These are phyloP conservation scores for Phrynosoma platyrhinos DNA, from an alignment of 2,113 vertebrate species.

Conservation along the genomic window DNA sequence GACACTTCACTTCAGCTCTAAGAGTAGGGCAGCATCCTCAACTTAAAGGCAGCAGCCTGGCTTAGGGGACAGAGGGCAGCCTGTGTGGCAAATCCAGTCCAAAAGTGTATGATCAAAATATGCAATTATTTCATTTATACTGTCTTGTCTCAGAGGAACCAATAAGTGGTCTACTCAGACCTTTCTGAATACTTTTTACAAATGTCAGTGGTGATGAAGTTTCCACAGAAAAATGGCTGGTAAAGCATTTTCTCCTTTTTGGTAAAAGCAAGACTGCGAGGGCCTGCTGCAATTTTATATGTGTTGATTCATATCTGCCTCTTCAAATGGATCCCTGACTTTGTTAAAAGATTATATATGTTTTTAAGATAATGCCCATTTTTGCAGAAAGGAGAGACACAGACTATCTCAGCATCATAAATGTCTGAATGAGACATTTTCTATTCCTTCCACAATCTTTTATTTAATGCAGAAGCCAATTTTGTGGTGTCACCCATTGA, in stretches of 20 bases:
- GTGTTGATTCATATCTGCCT: slow-evolving; percentile 36
- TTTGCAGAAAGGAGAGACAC: slow-evolving; percentile 10
- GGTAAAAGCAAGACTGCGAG: not conserved
- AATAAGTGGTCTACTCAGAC: slow-evolving; percentile 54
- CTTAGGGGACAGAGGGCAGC: too few relatives aligned
- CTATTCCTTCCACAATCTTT: not conserved
- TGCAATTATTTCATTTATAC: slow-evolving; percentile 48
- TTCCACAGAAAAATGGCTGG: slow-evolving; percentile 42
- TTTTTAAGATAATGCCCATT: slow-evolving; percentile 42
- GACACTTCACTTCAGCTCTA: too few relatives aligned
- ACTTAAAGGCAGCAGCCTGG: too few relatives aligned
- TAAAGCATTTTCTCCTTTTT: not conserved
- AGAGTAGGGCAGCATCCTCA: too few relatives aligned
- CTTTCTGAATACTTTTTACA: slow-evolving; percentile 25
- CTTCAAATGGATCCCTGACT: not conserved
- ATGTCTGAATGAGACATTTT: slow-evolving; percentile 24
- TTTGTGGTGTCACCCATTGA: slow-evolving; percentile 4
- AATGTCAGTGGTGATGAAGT: slow-evolving; percentile 40
- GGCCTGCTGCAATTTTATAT: slow-evolving; percentile 17
- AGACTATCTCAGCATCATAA: slow-evolving; percentile 25
- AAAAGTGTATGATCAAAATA: slow-evolving; percentile 36
- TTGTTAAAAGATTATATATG: slow-evolving; percentile 13
- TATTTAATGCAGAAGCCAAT: slow-evolving; percentile 36
- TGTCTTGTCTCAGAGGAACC: slow-evolving; percentile 38
- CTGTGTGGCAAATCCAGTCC: slow-evolving; percentile 2